Evolutionary conservation across 2,113 vertebrate species (phyloP), one percentile per base, ranked within the genome.

Genomic region (Picathartes gymnocephalus): DNA sequence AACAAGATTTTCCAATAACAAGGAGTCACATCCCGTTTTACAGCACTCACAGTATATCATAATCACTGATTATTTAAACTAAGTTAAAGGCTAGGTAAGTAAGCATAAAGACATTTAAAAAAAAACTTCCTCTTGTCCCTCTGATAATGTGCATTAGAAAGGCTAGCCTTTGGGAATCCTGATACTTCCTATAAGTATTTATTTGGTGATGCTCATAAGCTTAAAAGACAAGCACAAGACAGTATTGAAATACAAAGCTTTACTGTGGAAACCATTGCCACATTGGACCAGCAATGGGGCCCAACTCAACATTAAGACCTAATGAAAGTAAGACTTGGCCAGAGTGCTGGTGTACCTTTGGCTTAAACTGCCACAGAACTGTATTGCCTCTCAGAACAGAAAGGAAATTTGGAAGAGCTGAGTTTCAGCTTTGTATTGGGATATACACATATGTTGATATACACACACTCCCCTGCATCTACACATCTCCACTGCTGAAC

Each of bases 201-300:
- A 53, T 71, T 30, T 79, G 20, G 60, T 48, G 20, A 69, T 65
- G 30, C 7, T 44, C 3, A 2, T 11, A 68, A 82, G 69, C 31
- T 74, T 71, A 21, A 66, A 81, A 66, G 9, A 58, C 27, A 76
- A 90, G 42, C 16, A 92, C 40, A 84, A 88, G 33, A 82, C 62
- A 76, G 27, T 4, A 53, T 0, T 47, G 44, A 88, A 90, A 82
- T 14, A 50, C 20, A n/a, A 72, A 79, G 48, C 44, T 64, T 39
- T 78, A 4, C 19, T 1, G 2, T 24, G 47, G 50, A 77, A 70
- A 54, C 6, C 11, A 45, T 2, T 35, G 80, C 45, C 15, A 47
- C 14, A 42, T 0, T 39, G 45, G 5, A 58, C 9, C 13, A 82
- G 28, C 42, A 90, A 8, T 0, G 6, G 0, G 0, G 20, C 16